Conservation (phyloP, 1,140 invertebrate genomes). For the Phthorimaea operculella region DNA sequence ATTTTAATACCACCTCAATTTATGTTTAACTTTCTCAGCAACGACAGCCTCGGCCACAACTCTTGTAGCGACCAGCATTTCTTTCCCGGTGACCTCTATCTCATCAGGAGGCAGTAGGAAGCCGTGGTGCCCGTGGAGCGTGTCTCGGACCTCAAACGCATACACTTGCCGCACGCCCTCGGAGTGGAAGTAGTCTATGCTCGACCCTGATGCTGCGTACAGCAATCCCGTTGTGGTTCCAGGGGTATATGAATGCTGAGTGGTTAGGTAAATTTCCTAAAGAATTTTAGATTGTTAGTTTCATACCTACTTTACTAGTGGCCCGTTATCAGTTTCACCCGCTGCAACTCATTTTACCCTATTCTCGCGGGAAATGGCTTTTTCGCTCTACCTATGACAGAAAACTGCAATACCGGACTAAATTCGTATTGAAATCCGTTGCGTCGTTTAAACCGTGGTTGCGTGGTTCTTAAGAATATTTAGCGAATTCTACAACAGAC, state of each 20-base stretch:
- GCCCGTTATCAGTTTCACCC: too few species aligned
- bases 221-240: constrained; percentile 17
- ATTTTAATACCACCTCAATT: not conserved
- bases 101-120: constrained; percentile 17
- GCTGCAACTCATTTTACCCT: too few species aligned
- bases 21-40: too few species aligned
- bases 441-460: too few species aligned
- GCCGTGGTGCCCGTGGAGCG: constrained; percentile 6
- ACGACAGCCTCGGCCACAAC: constrained; percentile 11
- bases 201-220: constrained; percentile 19
- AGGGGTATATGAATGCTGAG: constrained; percentile 5
- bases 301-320: too few species aligned
- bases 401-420: too few species aligned
- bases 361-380: too few species aligned
- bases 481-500: too few species aligned
- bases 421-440: too few species aligned
- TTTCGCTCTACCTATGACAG: too few species aligned
- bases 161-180: constrained; percentile 10
- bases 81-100: constrained; percentile 17
- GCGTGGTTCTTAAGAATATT: too few species aligned
- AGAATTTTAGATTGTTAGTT: not conserved
- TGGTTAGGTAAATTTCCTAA: not conserved
- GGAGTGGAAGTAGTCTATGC: constrained; percentile 20
- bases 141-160: constrained; percentile 18
- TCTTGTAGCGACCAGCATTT: constrained; percentile 16